A percentile compares a stretch with the other conserved stretches of the same genome.
Evolutionary conservation across 1,140 invertebrate species (phyloP).

Genomic region (Aricia agestis): DNA sequence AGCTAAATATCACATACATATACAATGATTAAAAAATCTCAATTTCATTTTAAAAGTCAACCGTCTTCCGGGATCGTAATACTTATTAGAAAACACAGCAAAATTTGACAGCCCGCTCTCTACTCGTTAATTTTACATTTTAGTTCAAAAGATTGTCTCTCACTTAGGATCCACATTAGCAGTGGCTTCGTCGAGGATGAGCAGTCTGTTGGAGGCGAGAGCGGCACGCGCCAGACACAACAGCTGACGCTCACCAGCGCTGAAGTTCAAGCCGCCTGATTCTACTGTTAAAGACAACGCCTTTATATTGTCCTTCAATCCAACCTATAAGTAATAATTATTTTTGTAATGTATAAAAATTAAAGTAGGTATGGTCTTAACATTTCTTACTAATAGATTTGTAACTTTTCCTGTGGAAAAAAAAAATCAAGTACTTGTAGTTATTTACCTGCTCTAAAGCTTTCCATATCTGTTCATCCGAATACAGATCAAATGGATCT

Average conservation of each 20-base stretch:
- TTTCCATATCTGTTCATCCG: slow-evolving; percentile 87
- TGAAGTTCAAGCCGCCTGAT: slow-evolving; percentile 86
- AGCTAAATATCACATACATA: no score
- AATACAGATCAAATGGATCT: slow-evolving; percentile 88
- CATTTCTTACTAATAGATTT: no score
- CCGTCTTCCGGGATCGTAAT: no score
- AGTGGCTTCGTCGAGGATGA: slow-evolving; percentile 93
- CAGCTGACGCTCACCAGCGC: slow-evolving; percentile 87
- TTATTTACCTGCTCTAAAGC: slow-evolving; percentile 76
- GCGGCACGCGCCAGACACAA: slow-evolving; percentile 88
- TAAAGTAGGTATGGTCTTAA: no score
- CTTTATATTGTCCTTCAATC: slow-evolving; percentile 77
- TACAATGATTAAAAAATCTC: no score
- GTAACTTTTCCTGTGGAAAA: no score
- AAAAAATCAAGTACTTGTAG: background rate
- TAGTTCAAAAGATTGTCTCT: background rate
- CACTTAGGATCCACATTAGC: slow-evolving; percentile 89
- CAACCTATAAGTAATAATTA: slow-evolving; percentile 77
- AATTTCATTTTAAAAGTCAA: no score
- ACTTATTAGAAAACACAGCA: no score
- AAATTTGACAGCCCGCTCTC: no score
- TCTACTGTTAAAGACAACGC: slow-evolving; percentile 77
- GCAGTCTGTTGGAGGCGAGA: slow-evolving; percentile 84
- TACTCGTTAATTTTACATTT: background rate
- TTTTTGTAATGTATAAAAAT: no score